A percentile compares a stretch with the other conserved stretches of the same genome.
phyloP scores from a whole-genome alignment of 2,797 vertebrate genomes.

The Leptodactylus fallax region DNA sequence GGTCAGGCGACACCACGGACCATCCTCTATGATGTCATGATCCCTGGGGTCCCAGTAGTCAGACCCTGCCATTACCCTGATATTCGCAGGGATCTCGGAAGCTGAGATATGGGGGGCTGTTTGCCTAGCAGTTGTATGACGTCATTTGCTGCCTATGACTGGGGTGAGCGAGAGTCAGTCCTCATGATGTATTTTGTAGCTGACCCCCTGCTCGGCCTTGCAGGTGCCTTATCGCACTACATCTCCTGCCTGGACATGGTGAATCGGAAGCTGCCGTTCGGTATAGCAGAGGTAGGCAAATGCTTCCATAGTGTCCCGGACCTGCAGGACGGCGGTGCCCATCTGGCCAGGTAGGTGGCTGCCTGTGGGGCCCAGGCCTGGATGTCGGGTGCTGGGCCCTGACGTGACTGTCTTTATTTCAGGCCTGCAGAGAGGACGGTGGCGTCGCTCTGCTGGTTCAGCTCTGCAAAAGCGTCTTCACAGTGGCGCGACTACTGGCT shows the following conservation, averaged over 20 bases:
- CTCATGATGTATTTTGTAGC: no score
- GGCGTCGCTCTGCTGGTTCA: slow-evolving; percentile 93
- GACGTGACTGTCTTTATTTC: slow-evolving; percentile 46
- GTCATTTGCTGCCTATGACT: no score
- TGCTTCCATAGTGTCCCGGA: slow-evolving; percentile 81
- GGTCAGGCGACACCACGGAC: no score
- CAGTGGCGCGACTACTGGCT: slow-evolving; percentile 97
- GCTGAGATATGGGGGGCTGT: no score
- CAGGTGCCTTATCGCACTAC: slow-evolving; percentile 71
- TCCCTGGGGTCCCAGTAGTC: no score
- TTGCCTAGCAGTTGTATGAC: no score
- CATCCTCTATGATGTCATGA: no score
- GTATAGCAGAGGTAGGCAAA: slow-evolving; percentile 87
- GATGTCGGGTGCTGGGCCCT: background rate
- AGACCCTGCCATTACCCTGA: no score
- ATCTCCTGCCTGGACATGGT: slow-evolving; percentile 81
- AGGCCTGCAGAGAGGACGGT: slow-evolving; percentile 85
- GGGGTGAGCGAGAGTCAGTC: no score
- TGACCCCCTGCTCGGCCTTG: background rate
- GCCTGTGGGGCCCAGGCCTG: background rate
- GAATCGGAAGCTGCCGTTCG: slow-evolving; percentile 88
- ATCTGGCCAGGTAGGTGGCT: background rate
- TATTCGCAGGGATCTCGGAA: no score
- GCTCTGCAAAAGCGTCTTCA: slow-evolving; percentile 84
- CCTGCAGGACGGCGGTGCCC: background rate